Conservation (phyloP, 2,113 vertebrate genomes). For the Sylvicapra grimmia region DNA sequence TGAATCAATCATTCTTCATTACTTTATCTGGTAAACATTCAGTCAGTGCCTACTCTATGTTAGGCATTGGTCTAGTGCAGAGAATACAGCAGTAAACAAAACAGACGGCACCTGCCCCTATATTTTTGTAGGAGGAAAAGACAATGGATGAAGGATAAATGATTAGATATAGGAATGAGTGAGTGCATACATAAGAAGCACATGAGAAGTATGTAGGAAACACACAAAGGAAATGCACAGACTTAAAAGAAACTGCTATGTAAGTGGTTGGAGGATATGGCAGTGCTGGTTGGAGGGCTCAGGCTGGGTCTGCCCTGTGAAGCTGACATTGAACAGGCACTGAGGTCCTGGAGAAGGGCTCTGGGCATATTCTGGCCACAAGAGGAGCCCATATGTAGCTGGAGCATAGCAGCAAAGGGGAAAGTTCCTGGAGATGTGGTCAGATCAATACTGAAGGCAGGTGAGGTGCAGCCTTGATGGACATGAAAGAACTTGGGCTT, state of each 20-base stretch:
- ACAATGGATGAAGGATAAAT: accelerated
- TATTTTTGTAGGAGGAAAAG: neutral
- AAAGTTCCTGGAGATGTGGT: accelerated
- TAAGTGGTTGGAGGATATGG: neutral
- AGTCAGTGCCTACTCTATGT: neutral
- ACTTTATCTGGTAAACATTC: neutral
- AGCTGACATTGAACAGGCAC: neutral
- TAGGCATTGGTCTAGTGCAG: accelerated
- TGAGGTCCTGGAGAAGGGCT: accelerated
- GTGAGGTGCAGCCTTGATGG: accelerated
- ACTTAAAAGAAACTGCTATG: neutral
- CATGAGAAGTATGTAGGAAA: neutral
- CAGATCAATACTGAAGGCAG: accelerated
- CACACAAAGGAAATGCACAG: neutral
- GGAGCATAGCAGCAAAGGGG: neutral
- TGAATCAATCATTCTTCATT: neutral
- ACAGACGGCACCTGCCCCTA: accelerated
- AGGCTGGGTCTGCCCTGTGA: neutral
- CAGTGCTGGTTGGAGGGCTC: accelerated
- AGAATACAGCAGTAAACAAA: neutral
- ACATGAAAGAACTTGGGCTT: neutral
- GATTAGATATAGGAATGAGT: no score
- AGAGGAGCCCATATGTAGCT: accelerated
- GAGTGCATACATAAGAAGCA: neutral
- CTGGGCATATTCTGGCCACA: no score